These are phyloP conservation scores for Apis cerana DNA, from an alignment of 1,140 invertebrate species.

Conservation along the genomic window DNA sequence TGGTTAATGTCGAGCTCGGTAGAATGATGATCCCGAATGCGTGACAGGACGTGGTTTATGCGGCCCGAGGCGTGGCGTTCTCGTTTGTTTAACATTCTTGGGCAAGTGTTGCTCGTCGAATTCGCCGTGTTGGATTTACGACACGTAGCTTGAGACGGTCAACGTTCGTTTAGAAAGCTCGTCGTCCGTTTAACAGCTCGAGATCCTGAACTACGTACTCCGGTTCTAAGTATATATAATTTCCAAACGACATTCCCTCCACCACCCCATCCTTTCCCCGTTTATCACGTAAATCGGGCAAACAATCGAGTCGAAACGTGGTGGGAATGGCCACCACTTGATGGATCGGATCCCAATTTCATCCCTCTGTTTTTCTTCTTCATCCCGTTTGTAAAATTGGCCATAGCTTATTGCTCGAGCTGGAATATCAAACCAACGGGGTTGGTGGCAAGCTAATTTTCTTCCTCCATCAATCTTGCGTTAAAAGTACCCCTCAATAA, in stretches of 20 bases:
- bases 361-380: neutral
- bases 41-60: neutral
- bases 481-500: neutral
- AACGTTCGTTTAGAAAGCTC: neutral
- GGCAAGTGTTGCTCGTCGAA: neutral
- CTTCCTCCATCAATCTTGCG: constrained; percentile 15
- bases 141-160: neutral
- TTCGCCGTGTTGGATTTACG: neutral
- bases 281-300: neutral
- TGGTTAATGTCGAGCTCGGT: neutral
- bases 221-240: too few relatives aligned
- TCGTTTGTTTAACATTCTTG: neutral
- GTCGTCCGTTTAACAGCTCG: neutral
- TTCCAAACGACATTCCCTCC: too few relatives aligned
- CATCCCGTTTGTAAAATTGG: constrained; percentile 1
- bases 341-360: constrained; percentile 15
- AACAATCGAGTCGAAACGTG: neutral
- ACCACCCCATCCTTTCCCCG: too few relatives aligned
- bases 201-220: too few relatives aligned
- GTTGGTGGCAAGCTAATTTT: neutral
- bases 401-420: neutral
- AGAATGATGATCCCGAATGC: neutral
- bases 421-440: neutral
- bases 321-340: neutral
- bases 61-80: neutral